phyloP scores from a whole-genome alignment of 2,888 invertebrate genomes.

The Campoletis raptor region DNA sequence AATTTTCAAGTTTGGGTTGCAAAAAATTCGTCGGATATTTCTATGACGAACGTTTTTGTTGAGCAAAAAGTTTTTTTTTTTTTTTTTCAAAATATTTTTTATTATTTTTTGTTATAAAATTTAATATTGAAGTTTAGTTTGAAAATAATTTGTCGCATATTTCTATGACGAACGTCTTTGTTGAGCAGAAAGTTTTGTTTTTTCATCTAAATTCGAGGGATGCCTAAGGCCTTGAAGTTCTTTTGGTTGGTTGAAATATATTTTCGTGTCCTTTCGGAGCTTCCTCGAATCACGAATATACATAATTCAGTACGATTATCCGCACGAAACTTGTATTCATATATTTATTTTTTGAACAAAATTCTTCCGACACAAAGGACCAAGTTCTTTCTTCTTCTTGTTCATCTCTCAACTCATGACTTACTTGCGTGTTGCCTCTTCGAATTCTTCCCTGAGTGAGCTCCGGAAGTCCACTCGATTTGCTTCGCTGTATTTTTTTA shows the following conservation, averaged over 20 bases:
- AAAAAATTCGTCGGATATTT: too few species aligned
- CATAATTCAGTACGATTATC: constrained; percentile 57
- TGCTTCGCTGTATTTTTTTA: background rate
- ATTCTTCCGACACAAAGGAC: constrained; percentile 24
- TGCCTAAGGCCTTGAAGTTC: background rate
- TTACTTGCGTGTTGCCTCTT: constrained; percentile 55
- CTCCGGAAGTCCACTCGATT: constrained; percentile 52
- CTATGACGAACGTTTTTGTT: too few species aligned
- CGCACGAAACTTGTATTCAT: constrained; percentile 52
- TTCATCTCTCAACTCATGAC: constrained; percentile 6
- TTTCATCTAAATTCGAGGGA: background rate
- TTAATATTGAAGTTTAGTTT: background rate
- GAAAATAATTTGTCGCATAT: background rate
- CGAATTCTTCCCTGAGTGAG: constrained; percentile 41
- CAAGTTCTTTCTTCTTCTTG: constrained; percentile 16
- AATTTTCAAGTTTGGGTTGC: too few species aligned
- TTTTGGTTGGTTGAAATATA: background rate
- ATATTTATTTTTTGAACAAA: constrained; percentile 1
- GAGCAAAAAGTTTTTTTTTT: background rate
- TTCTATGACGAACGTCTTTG: background rate
- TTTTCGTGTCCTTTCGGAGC: background rate
- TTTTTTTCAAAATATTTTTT: background rate
- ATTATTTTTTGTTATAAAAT: background rate
- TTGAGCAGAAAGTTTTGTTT: background rate
- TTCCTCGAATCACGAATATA: constrained; percentile 34